phyloP scores from a whole-genome alignment of 2,888 invertebrate species.

The Tipula vernalis region DNA sequence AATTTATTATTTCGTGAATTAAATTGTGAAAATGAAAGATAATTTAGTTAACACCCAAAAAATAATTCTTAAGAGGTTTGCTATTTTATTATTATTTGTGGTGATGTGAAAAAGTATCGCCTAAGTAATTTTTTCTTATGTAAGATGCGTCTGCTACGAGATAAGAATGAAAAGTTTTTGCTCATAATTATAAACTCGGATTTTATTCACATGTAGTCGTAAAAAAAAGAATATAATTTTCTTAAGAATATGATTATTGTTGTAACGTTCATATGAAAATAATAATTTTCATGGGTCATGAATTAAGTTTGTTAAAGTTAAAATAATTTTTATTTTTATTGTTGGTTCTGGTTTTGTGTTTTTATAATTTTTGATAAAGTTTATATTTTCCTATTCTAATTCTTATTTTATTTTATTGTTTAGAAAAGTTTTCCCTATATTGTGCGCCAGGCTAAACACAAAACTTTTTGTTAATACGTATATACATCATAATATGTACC shows the following conservation, averaged over 20 bases:
- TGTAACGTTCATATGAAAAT: not conserved
- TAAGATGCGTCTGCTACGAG: not conserved
- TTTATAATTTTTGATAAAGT: not conserved
- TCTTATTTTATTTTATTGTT: not conserved
- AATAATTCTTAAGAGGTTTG: not conserved
- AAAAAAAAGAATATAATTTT: not conserved
- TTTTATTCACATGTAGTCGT: not conserved
- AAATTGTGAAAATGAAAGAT: not conserved
- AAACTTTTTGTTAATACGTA: not conserved
- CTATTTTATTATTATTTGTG: not conserved
- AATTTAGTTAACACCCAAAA: not conserved
- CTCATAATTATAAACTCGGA: not conserved
- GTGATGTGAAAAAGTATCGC: not conserved
- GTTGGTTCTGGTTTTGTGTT: not conserved
- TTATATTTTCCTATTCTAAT: not conserved
- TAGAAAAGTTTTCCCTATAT: not conserved
- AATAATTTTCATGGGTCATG: constrained; percentile 4
- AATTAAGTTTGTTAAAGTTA: not conserved
- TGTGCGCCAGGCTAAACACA: not conserved
- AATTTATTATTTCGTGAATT: not conserved
- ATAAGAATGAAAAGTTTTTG: not conserved
- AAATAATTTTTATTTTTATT: not conserved
- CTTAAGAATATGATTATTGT: not conserved
- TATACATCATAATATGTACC: too few relatives aligned
- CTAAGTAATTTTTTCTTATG: not conserved